phyloP scores from a whole-genome alignment of 2,888 invertebrate species.

The Mythimna pallens region DNA sequence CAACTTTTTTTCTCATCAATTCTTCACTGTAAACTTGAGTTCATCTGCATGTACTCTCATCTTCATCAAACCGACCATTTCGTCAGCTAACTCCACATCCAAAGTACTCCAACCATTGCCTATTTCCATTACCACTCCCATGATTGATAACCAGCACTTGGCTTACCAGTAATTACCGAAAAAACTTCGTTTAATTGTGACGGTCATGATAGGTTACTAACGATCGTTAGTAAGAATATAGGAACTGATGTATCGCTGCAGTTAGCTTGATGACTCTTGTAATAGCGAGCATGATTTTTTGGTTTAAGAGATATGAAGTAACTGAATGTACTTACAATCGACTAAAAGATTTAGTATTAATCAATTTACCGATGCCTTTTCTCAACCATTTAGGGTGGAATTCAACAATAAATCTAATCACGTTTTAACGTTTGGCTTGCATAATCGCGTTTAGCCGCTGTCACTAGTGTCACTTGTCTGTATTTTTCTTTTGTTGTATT shows the following conservation, averaged over 20 bases:
- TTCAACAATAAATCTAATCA: no score
- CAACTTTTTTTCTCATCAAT: no score
- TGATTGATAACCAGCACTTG: slow-evolving; percentile 60
- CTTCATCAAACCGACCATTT: no score
- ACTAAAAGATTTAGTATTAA: background rate
- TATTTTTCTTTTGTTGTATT: no score
- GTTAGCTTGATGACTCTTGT: slow-evolving; percentile 57
- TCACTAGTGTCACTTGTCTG: no score
- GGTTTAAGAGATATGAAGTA: background rate
- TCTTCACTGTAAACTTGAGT: no score
- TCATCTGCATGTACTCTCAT: no score
- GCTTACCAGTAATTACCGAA: slow-evolving; percentile 76
- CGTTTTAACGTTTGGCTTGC: no score
- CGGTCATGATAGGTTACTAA: slow-evolving; percentile 45
- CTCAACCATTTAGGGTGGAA: no score
- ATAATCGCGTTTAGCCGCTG: no score
- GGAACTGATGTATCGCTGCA: slow-evolving; percentile 75
- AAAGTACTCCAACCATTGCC: slow-evolving; percentile 3
- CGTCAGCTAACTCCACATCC: background rate
- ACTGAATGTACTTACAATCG: background rate
- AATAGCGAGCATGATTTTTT: slow-evolving; percentile 25
- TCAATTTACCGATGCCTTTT: no score
- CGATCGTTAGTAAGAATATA: slow-evolving; percentile 63
- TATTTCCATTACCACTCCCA: slow-evolving; percentile 22
- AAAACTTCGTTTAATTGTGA: slow-evolving; percentile 80